phyloP scores from a whole-genome alignment of 2,113 vertebrate genomes.

The Fukomys damarensis region DNA sequence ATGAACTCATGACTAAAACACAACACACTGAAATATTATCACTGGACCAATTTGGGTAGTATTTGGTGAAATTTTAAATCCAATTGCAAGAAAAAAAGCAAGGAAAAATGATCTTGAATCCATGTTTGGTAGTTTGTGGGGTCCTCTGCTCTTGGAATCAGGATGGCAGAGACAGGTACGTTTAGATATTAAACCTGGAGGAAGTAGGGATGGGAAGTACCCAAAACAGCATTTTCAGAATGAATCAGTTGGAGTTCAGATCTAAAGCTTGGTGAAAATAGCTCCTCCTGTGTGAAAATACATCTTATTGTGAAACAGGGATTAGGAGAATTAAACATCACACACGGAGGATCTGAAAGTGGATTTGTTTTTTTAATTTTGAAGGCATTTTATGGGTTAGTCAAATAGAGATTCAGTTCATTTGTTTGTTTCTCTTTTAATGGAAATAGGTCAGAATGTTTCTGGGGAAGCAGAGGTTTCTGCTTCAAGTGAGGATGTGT shows the following conservation, averaged over 20 bases:
- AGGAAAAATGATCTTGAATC: neutral
- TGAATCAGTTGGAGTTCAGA: constrained; percentile 64
- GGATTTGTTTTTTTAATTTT: constrained; percentile 66
- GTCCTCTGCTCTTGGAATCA: neutral
- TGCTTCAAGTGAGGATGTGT: neutral
- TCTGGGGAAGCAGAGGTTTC: constrained; percentile 40
- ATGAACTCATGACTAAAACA: neutral
- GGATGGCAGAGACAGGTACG: constrained; percentile 13
- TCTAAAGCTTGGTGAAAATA: constrained; percentile 61
- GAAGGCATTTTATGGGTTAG: constrained; percentile 62
- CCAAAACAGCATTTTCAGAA: constrained; percentile 44
- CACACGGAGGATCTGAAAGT: constrained; percentile 68
- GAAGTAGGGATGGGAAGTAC: neutral
- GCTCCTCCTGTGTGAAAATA: constrained; percentile 70
- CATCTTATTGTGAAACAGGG: constrained; percentile 66
- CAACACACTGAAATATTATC: neutral
- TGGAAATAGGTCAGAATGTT: constrained; percentile 48
- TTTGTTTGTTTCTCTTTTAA: constrained; percentile 65
- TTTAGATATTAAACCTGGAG: constrained; percentile 54
- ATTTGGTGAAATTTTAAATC: constrained; percentile 19
- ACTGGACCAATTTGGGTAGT: neutral
- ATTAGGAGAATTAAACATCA: constrained; percentile 78
- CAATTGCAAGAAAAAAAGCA: neutral
- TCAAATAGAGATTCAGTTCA: constrained; percentile 51
- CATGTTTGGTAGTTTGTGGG: neutral